Percentiles rank a stretch among this genome's conserved stretches.
phyloP scores from a whole-genome alignment of 1,140 invertebrate genomes.

The Eurytemora carolleeae region DNA sequence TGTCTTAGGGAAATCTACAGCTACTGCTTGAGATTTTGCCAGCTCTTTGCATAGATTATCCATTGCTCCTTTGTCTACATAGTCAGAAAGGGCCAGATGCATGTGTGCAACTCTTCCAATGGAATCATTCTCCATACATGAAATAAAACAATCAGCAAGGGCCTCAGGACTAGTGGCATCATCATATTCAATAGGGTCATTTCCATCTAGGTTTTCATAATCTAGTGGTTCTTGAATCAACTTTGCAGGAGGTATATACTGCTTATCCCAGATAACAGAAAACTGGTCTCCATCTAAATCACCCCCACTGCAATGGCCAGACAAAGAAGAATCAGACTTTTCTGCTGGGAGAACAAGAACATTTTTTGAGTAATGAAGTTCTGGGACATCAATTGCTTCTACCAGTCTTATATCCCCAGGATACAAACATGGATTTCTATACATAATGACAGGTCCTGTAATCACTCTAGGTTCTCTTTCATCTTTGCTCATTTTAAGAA shows the following conservation, averaged over 20 bases:
- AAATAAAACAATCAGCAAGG: not conserved
- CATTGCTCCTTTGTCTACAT: not conserved
- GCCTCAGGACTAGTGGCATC: not conserved
- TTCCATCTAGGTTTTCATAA: not conserved
- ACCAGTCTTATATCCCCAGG: not conserved
- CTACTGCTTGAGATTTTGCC: not conserved
- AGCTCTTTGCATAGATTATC: not conserved
- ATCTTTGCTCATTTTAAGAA: too few species aligned
- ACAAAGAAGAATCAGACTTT: not conserved
- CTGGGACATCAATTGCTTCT: not conserved
- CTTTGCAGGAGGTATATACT: not conserved
- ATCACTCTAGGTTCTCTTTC: too few species aligned
- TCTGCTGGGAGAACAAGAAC: not conserved
- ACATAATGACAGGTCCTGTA: not conserved
- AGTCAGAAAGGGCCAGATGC: not conserved
- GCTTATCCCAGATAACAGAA: not conserved
- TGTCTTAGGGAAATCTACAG: not conserved
- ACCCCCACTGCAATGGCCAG: not conserved
- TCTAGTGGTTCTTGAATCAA: not conserved
- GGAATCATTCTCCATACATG: not conserved
- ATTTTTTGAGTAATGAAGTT: not conserved
- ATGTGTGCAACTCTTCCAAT: not conserved
- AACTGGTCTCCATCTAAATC: not conserved
- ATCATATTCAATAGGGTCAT: not conserved
- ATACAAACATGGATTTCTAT: not conserved